Conservation (phyloP, 2,797 vertebrate species). For the Girardinus metallicus region DNA sequence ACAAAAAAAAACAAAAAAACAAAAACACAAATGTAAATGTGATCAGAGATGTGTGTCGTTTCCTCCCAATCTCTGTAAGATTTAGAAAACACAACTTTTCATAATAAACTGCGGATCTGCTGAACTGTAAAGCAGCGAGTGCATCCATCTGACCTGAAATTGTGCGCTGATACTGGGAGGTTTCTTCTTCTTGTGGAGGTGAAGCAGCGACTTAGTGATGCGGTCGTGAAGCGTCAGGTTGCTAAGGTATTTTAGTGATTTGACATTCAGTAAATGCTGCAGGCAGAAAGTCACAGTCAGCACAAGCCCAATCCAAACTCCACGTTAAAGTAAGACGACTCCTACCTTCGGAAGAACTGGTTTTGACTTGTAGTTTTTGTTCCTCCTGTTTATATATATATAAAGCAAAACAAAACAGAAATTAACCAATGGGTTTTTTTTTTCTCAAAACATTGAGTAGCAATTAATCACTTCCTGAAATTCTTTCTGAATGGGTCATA, state of each 20-base stretch:
- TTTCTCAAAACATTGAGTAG: not conserved
- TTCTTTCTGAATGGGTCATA: constrained; percentile 23
- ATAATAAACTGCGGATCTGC: constrained; percentile 1
- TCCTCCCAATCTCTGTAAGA: constrained; percentile 1
- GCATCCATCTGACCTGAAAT: constrained; percentile 87
- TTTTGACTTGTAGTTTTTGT: constrained; percentile 93
- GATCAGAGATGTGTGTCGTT: constrained; percentile 3
- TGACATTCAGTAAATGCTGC: constrained; percentile 95
- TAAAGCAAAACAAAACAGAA: constrained; percentile 23
- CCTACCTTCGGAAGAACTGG: constrained; percentile 92
- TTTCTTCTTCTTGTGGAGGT: constrained; percentile 99
- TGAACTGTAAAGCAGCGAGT: constrained; percentile 12
- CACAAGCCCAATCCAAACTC: not conserved
- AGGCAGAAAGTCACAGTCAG: not conserved
- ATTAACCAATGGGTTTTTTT: constrained; percentile 12
- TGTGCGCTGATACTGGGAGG: constrained; percentile 98
- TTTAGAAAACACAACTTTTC: constrained; percentile 32
- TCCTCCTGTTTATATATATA: constrained; percentile 83
- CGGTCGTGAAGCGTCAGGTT: constrained; percentile 95
- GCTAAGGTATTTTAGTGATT: constrained; percentile 94
- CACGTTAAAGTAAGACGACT: constrained; percentile 4
- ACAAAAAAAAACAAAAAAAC: not conserved
- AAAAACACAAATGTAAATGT: constrained; percentile 14
- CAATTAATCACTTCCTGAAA: constrained; percentile 26
- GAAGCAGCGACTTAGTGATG: constrained; percentile 97